These are phyloP conservation scores for Lasius fuliginosus DNA, from an alignment of 2,888 invertebrate genomes.

Conservation along the genomic window DNA sequence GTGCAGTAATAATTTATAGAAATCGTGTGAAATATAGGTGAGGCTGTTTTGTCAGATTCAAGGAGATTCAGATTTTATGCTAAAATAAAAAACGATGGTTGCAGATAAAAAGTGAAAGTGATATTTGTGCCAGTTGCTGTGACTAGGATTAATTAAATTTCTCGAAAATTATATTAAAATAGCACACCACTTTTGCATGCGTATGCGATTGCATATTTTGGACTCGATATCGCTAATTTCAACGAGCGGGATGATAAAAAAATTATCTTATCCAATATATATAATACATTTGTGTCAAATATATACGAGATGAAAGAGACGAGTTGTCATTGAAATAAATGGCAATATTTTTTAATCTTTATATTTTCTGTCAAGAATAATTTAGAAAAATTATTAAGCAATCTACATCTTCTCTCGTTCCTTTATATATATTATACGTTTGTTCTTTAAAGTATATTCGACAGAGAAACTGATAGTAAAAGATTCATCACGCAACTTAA, in stretches of 20 bases:
- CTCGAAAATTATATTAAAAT: slow-evolving; percentile 1
- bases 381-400: neutral
- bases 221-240: neutral
- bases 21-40: slow-evolving; percentile 11
- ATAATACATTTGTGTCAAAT: neutral
- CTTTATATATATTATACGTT: neutral
- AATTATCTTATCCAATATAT: neutral
- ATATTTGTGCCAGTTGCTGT: neutral
- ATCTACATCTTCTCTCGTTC: neutral
- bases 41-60: slow-evolving; percentile 19
- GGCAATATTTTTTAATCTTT: neutral
- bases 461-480: neutral
- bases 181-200: neutral
- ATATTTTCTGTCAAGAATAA: neutral
- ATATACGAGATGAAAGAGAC: neutral
- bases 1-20: slow-evolving; percentile 16
- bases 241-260: neutral
- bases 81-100: slow-evolving; percentile 29
- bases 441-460: neutral
- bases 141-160: slow-evolving; percentile 18
- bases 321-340: neutral
- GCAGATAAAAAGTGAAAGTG: slow-evolving; percentile 57
- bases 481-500: neutral
- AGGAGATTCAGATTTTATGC: neutral
- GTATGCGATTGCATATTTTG: neutral